Conservation (phyloP, 2,888 invertebrate species). For the Arctia plantaginis region DNA sequence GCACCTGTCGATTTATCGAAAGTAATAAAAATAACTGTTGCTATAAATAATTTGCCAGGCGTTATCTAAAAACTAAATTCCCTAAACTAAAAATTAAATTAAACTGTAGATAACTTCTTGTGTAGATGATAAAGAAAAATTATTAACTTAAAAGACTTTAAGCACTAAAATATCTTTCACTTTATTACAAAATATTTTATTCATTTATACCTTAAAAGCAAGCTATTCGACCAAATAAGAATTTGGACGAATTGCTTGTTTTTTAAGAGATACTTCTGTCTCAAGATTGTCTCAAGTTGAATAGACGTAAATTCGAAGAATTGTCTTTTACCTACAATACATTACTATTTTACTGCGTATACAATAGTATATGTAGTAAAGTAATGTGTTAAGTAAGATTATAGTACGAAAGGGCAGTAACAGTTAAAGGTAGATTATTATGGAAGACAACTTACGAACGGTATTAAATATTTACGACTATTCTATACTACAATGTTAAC, state of each 20-base stretch:
- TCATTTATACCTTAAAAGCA: not conserved
- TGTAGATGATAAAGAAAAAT: not conserved
- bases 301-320: not conserved
- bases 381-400: constrained; percentile 26
- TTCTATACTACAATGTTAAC: constrained; percentile 40
- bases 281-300: not conserved
- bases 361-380: not conserved
- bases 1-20: too few relatives aligned
- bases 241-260: not conserved
- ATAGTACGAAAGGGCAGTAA: constrained; percentile 31
- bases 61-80: not conserved
- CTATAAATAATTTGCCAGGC: not conserved
- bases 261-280: not conserved
- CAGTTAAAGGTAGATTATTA: constrained; percentile 41
- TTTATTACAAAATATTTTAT: not conserved
- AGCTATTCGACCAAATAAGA: not conserved
- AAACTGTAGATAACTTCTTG: not conserved
- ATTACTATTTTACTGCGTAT: not conserved
- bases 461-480: constrained; percentile 52
- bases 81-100: too few relatives aligned
- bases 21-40: not conserved
- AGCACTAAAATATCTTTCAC: not conserved
- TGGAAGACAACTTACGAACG: constrained; percentile 40
- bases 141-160: not conserved
- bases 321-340: not conserved